phyloP scores from a whole-genome alignment of 2,888 invertebrate species.

The Falcaria lacertinaria region DNA sequence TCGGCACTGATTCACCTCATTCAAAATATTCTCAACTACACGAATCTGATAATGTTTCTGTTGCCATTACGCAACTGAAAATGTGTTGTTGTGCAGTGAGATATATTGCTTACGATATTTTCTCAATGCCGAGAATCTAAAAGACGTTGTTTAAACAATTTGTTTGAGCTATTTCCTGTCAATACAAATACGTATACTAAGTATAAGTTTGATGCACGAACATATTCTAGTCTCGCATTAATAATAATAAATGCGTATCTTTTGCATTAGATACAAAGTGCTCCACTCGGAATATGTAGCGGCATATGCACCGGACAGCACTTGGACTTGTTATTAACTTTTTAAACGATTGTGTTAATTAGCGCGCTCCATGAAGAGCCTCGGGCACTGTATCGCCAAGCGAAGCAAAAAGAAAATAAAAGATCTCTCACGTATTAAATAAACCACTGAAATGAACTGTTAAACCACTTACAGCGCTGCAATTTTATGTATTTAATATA shows the following conservation, averaged over 20 bases:
- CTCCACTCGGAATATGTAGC: constrained; percentile 20
- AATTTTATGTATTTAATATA: constrained; percentile 7
- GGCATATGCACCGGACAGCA: constrained; percentile 63
- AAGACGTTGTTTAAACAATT: constrained; percentile 6
- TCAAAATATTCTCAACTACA: constrained; percentile 44
- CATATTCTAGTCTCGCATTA: too few relatives aligned
- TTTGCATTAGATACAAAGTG: constrained; percentile 23
- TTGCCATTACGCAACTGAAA: constrained; percentile 23
- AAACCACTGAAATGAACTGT: constrained; percentile 43
- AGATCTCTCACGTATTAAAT: constrained; percentile 57
- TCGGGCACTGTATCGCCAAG: constrained; percentile 41
- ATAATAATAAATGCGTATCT: too few relatives aligned
- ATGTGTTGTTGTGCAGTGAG: constrained; percentile 21
- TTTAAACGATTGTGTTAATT: constrained; percentile 76
- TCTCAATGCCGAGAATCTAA: constrained; percentile 10
- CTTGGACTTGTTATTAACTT: constrained; percentile 66
- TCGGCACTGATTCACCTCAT: constrained; percentile 61
- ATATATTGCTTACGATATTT: constrained; percentile 15
- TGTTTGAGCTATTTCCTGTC: too few relatives aligned
- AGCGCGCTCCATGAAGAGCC: constrained; percentile 55
- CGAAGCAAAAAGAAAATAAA: constrained; percentile 52
- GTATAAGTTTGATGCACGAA: too few relatives aligned
- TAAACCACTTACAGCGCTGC: constrained; percentile 25
- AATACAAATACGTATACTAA: too few relatives aligned
- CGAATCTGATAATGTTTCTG: constrained; percentile 26